These are phyloP conservation scores for Disparrhopalites patrizii DNA, from an alignment of 2,888 invertebrate species.

Conservation along the genomic window DNA sequence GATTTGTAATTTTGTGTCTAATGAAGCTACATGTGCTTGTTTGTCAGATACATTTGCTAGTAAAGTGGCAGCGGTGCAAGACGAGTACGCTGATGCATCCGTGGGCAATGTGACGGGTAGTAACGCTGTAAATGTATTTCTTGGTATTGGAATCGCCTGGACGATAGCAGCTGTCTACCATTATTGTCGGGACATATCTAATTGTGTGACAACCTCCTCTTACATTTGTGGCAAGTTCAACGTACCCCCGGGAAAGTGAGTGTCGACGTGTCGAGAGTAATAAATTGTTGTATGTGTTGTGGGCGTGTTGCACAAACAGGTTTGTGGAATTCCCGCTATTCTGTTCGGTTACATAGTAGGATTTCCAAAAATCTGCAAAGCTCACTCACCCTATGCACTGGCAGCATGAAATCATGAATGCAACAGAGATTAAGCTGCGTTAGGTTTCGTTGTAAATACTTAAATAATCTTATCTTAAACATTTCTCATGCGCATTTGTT, in stretches of 20 bases:
- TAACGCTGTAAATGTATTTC: slow-evolving; percentile 98
- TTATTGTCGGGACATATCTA: slow-evolving; percentile 33
- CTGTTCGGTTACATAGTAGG: too few species aligned
- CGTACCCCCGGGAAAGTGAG: slow-evolving; percentile 70
- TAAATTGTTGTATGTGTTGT: too few species aligned
- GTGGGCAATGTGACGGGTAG: slow-evolving; percentile 87
- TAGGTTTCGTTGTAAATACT: too few species aligned
- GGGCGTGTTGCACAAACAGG: too few species aligned
- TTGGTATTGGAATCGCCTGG: slow-evolving; percentile 95
- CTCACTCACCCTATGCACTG: too few species aligned
- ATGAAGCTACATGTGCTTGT: too few species aligned
- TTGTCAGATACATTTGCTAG: slow-evolving; percentile 95
- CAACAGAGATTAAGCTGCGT: too few species aligned
- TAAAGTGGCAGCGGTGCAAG: slow-evolving; percentile 97
- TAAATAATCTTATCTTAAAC: neutral
- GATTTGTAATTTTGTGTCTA: too few species aligned
- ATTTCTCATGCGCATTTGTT: neutral
- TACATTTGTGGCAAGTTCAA: slow-evolving; percentile 59
- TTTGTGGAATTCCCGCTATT: too few species aligned
- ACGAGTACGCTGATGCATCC: slow-evolving; percentile 95
- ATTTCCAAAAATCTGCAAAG: too few species aligned
- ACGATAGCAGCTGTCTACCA: slow-evolving; percentile 93
- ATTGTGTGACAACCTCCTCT: neutral
- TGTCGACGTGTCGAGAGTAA: too few species aligned
- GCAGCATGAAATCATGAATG: too few species aligned